Evolutionary conservation across 2,113 vertebrate genomes (phyloP).

Genomic region (Fulmarus glacialis): DNA sequence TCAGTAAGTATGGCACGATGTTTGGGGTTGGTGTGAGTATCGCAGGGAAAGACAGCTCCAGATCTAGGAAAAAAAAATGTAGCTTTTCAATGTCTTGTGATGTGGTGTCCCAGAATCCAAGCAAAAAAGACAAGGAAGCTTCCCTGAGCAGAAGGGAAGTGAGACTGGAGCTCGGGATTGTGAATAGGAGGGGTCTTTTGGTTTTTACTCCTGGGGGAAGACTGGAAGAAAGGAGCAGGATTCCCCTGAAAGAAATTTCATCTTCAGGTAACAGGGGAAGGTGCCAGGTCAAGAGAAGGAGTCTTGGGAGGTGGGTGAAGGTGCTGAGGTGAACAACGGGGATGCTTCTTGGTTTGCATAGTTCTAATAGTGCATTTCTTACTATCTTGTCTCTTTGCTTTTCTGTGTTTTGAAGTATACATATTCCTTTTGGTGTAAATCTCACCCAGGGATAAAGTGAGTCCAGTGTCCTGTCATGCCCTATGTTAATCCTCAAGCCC

Average conservation of each 20-base stretch:
- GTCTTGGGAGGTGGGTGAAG: background rate
- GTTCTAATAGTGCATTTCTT: background rate
- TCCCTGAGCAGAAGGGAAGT: background rate
- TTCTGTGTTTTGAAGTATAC: background rate
- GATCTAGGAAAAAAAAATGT: too few species aligned
- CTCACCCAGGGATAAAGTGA: background rate
- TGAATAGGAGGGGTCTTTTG: background rate
- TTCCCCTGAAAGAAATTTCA: background rate
- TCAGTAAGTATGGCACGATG: rapidly evolving
- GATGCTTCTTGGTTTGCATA: background rate
- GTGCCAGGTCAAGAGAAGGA: background rate
- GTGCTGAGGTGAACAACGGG: background rate
- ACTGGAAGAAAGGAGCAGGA: background rate
- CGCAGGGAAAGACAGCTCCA: background rate
- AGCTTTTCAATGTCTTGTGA: background rate
- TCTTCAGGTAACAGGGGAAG: background rate
- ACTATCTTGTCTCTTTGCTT: background rate
- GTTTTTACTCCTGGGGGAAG: background rate
- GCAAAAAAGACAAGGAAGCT: background rate
- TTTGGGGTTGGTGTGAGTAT: background rate
- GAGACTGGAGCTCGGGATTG: background rate
- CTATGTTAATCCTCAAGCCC: background rate
- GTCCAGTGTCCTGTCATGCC: background rate
- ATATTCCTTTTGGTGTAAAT: background rate
- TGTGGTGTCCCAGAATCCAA: background rate